Evolutionary conservation across 2,888 invertebrate genomes (phyloP).

Genomic region (Pheosia tremula): DNA sequence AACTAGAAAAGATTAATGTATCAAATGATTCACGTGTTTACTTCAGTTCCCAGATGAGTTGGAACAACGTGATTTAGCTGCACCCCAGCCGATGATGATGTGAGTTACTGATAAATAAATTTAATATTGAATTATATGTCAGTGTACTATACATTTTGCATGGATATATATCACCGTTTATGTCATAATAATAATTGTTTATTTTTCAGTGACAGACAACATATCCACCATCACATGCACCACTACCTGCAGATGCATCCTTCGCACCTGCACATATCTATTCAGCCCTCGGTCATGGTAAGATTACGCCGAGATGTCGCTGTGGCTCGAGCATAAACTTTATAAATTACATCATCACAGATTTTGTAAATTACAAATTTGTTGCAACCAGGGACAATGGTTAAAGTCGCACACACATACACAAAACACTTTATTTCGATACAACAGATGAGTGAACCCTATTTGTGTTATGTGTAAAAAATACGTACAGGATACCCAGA

Average conservation of each 20-base stretch:
- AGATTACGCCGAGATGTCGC: conserved; percentile 25
- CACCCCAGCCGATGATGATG: conserved; percentile 49
- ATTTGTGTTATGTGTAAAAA: too few relatives aligned
- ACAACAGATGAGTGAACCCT: too few relatives aligned
- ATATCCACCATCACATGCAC: conserved; percentile 91
- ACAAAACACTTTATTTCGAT: too few relatives aligned
- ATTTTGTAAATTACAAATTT: too few relatives aligned
- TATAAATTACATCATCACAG: too few relatives aligned
- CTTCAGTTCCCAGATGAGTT: conserved; percentile 69
- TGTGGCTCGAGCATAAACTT: conserved; percentile 13
- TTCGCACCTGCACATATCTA: conserved; percentile 85
- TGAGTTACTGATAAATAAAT: background rate
- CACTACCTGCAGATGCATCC: conserved; percentile 86
- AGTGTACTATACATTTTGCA: conserved; percentile 6
- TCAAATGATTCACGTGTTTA: background rate
- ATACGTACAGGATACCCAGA: too few relatives aligned
- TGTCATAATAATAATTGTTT: too few relatives aligned
- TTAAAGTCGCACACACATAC: too few relatives aligned
- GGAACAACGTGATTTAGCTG: conserved; percentile 56
- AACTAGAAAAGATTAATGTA: background rate
- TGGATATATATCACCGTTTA: too few relatives aligned
- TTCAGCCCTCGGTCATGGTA: conserved; percentile 74
- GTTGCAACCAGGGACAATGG: too few relatives aligned
- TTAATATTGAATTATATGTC: background rate
- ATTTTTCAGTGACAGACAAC: conserved; percentile 84